These are phyloP conservation scores for Fragariocoptes setiger DNA, from an alignment of 1,140 invertebrate genomes.

Conservation along the genomic window DNA sequence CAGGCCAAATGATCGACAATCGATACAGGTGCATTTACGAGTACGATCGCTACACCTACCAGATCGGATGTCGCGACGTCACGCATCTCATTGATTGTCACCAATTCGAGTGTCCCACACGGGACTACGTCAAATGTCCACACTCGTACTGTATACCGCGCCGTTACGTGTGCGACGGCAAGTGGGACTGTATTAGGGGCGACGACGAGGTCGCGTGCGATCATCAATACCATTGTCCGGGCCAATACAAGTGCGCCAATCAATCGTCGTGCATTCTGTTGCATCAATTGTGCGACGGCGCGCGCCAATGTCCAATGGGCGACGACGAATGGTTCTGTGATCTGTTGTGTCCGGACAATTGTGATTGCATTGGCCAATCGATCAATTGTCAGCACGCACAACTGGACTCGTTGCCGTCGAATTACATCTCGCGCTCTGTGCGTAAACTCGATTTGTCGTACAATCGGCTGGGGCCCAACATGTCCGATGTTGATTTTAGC, in stretches of 20 bases:
- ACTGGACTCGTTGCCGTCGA: conserved; percentile 5
- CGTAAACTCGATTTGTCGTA: conserved; percentile 13
- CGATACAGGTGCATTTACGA: conserved; percentile 12
- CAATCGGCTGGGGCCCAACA: conserved; percentile 9
- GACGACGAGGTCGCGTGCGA: conserved; percentile 14
- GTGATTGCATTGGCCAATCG: conserved; percentile 11
- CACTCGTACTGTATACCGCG: conserved; percentile 17
- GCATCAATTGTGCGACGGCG: conserved; percentile 13
- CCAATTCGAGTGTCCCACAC: conserved; percentile 12
- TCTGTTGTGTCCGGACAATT: conserved; percentile 11
- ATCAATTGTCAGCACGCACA: conserved; percentile 10
- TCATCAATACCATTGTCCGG: conserved; percentile 13
- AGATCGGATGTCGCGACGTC: conserved; percentile 16
- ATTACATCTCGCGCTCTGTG: conserved; percentile 6
- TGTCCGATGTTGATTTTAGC: conserved; percentile 8
- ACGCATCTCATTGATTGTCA: conserved; percentile 16
- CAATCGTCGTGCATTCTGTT: conserved; percentile 12
- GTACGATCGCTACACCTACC: conserved; percentile 13
- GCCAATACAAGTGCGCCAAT: conserved; percentile 13
- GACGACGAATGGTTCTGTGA: conserved; percentile 14
- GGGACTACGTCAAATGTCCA: conserved; percentile 16
- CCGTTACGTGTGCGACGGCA: conserved; percentile 14
- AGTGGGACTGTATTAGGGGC: conserved; percentile 15
- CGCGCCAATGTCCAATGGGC: conserved; percentile 12
- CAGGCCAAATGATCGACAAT: conserved; percentile 11